Evolutionary conservation across 2,113 vertebrate species (phyloP).

Genomic region (Istiophorus platypterus): DNA sequence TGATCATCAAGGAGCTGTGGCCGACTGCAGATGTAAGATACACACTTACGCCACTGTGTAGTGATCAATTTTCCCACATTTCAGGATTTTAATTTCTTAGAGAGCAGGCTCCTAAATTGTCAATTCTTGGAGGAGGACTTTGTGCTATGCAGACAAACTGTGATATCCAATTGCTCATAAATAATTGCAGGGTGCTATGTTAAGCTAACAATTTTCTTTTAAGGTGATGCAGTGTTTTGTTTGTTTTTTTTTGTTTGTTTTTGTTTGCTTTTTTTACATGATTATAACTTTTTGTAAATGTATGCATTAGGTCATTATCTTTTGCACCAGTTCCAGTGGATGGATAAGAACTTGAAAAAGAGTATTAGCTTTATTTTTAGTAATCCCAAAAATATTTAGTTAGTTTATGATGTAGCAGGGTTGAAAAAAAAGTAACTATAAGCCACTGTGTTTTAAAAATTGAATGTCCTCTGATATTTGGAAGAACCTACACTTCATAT

Average conservation of each 20-base stretch:
- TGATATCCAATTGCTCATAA: constrained; percentile 4
- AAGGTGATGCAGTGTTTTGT: background rate
- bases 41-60: background rate
- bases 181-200: background rate
- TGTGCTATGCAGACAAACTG: constrained; percentile 4
- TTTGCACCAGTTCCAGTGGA: background rate
- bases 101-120: constrained; percentile 9
- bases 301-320: background rate
- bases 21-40: constrained; percentile 93
- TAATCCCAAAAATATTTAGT: background rate
- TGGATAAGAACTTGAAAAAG: background rate
- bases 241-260: no score
- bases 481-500: background rate
- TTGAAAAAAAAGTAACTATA: background rate
- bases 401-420: background rate
- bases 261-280: background rate
- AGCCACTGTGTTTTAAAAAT: background rate
- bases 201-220: background rate
- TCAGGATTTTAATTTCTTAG: constrained; percentile 2
- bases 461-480: background rate
- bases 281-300: background rate
- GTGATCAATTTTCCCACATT: background rate
- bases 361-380: background rate
- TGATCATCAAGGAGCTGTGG: constrained; percentile 97
- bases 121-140: background rate